Evolutionary conservation across 2,113 vertebrate species (phyloP).

Genomic region (Phocoena phocoena): DNA sequence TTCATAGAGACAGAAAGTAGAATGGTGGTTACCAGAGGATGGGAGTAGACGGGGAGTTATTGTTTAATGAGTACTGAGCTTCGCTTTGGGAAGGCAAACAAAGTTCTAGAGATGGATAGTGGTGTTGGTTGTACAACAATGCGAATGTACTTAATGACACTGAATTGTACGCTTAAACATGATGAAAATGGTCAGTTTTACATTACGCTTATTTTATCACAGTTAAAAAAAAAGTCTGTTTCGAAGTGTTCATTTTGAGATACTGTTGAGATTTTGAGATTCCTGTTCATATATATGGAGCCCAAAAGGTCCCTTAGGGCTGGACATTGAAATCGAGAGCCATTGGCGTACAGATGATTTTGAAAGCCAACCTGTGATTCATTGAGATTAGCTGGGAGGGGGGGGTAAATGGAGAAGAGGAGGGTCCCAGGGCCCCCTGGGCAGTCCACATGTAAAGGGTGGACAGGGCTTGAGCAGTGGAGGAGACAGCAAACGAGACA

Average conservation of each 20-base stretch:
- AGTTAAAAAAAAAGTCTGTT: neutral
- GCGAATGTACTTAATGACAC: neutral
- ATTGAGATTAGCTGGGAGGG: neutral
- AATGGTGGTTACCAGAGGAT: neutral
- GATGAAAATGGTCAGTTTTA: neutral
- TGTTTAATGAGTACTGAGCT: neutral
- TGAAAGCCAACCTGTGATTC: neutral
- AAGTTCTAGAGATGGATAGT: neutral
- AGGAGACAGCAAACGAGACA: neutral
- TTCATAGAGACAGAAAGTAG: neutral
- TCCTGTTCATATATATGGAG: neutral
- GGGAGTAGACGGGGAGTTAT: neutral
- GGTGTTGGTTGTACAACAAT: neutral
- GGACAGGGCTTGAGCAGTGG: rapidly evolving
- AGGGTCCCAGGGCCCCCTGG: neutral
- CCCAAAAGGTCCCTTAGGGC: neutral
- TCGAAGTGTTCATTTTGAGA: neutral
- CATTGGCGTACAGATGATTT: neutral
- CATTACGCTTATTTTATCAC: neutral
- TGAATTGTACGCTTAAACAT: neutral
- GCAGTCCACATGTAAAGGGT: neutral
- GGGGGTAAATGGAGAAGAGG: neutral
- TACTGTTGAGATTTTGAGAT: neutral
- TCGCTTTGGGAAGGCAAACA: neutral
- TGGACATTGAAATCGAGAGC: neutral